phyloP scores from a whole-genome alignment of 1,140 invertebrate species.

The Caenorhabditis brenneri region DNA sequence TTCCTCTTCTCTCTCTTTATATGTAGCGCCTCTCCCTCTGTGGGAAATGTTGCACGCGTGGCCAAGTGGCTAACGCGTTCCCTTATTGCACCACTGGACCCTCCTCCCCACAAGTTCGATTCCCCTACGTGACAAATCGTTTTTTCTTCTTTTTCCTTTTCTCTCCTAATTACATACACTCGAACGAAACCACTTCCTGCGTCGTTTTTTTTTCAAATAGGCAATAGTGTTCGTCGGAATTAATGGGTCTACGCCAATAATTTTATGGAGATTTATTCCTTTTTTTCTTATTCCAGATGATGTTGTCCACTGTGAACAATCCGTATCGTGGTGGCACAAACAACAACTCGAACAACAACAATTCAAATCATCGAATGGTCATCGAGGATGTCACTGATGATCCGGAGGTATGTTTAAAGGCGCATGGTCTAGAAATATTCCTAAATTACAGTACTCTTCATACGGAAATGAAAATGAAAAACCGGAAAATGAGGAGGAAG shows the following conservation, averaged over 20 bases:
- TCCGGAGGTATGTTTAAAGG: constrained; percentile 29
- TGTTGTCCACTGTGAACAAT: constrained; percentile 38
- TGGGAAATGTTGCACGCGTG: too few species aligned
- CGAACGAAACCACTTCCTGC: not conserved
- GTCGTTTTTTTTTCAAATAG: not conserved
- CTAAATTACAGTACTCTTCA: not conserved
- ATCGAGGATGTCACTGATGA: constrained; percentile 31
- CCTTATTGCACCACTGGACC: too few species aligned
- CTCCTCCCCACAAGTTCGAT: too few species aligned
- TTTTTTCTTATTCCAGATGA: constrained; percentile 10
- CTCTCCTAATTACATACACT: constrained; percentile 7
- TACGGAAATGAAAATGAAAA: constrained; percentile 27
- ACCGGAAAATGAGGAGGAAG: constrained; percentile 19
- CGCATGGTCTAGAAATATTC: too few species aligned
- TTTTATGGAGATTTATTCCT: not conserved
- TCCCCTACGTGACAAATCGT: too few species aligned
- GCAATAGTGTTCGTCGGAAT: not conserved
- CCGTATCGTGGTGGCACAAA: constrained; percentile 19
- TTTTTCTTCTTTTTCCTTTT: too few species aligned
- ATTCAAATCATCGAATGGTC: constrained; percentile 37
- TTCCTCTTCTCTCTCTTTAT: too few species aligned
- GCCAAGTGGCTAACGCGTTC: too few species aligned
- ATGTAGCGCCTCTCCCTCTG: too few species aligned
- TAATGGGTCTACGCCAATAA: not conserved
- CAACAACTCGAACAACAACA: not conserved